Evolutionary conservation across 1,140 invertebrate species (phyloP), one percentile per base, ranked within the genome.

Genomic region (Drosophila parvula): DNA sequence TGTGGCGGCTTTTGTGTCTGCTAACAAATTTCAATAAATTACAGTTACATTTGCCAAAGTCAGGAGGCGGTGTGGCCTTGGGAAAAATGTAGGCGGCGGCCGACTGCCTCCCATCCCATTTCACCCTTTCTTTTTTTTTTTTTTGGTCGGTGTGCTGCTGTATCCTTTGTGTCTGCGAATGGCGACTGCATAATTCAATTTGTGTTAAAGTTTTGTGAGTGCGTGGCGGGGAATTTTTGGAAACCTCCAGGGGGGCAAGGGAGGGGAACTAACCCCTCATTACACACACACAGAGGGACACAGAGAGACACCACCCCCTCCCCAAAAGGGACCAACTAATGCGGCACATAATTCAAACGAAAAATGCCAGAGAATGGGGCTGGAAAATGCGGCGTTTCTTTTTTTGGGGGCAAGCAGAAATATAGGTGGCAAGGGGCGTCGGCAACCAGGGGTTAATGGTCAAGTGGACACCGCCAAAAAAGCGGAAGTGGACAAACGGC

Each of bases 1-100:
- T 82, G 79, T 62, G 81, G 81, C 81, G 55, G 62, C 71, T 53
- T 76, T 78, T 78, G 82, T 74, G 79, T 82, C 79, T 88, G 79
- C 68, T 78, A 89, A 88, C 84, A 88, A 89, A 89, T 88, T 88
- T 89, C 84, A 89, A 88, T 88, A 88, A 88, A 88, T 88, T 88
- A 88, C 84, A 89, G 79, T 88, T 89, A 88, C 83, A 88, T 88
- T 89, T 83, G 79, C 67, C 82, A 79, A 79, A 86, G 82, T 85
- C 81, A 81, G 81, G 56, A 81, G 81, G 56, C 45, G 27, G 55
- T 53, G 53, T 53, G 65, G 36, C 67, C 69, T 71, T 71, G 41
- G 28, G 12, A 55, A 22, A 22, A 22, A 22, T 3, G 22, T 22
- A 22, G 22, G 22, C 22, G 22, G 22, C 22, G 61, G 62, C 10